These are phyloP conservation scores for Saccostrea glomerata DNA, from an alignment of 1,140 invertebrate genomes.

Conservation along the genomic window DNA sequence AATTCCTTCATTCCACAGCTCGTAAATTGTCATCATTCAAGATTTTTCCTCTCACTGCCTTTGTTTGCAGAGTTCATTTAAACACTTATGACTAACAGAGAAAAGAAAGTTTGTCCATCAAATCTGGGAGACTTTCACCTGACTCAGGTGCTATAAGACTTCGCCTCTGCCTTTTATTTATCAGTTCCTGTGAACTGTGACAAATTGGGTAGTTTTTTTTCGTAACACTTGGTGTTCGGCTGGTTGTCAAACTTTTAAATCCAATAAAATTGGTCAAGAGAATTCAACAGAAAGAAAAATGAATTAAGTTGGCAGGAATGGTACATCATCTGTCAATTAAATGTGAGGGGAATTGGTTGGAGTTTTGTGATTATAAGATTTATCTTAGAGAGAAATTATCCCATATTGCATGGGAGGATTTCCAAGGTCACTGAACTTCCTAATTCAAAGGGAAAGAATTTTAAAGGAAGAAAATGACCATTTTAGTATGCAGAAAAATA, in stretches of 20 bases:
- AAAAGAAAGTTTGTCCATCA: background rate
- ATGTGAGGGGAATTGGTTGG: background rate
- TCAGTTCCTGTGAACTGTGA: background rate
- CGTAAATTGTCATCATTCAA: constrained; percentile 29
- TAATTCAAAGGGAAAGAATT: background rate
- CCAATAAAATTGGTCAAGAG: constrained; percentile 28
- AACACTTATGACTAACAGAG: constrained; percentile 32
- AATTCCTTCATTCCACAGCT: background rate
- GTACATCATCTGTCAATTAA: background rate
- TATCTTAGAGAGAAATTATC: background rate
- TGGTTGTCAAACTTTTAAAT: constrained; percentile 36
- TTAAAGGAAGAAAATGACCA: background rate
- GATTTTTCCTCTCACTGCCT: constrained; percentile 9
- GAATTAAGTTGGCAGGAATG: background rate
- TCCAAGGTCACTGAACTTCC: background rate
- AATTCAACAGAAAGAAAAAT: background rate
- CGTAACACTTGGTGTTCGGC: background rate
- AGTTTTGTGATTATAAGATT: background rate
- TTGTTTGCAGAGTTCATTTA: constrained; percentile 12
- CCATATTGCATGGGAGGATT: background rate
- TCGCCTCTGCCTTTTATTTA: background rate
- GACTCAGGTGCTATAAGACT: background rate
- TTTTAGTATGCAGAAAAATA: background rate
- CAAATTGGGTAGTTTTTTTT: constrained; percentile 28
- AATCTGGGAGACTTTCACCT: background rate